These are phyloP conservation scores for Hemitrygon akajei DNA, from an alignment of 2,797 vertebrate species.

Conservation along the genomic window DNA sequence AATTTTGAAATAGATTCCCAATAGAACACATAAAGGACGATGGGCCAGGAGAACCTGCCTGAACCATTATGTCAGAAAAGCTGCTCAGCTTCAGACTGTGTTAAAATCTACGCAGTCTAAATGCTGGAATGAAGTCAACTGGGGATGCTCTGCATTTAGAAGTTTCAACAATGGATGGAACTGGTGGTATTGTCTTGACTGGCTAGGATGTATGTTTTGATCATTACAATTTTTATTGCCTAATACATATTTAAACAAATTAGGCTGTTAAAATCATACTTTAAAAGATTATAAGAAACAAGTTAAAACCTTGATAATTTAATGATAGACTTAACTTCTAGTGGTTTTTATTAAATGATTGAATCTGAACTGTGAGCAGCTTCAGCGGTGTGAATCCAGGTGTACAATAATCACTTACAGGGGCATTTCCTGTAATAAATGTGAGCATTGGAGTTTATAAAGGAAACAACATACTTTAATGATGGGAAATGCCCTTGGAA, in stretches of 20 bases:
- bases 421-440: not conserved
- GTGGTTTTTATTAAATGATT: not conserved
- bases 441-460: not conserved
- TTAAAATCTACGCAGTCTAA: not conserved
- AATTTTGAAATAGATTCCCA: not conserved
- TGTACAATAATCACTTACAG: not conserved
- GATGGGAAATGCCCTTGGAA: too few relatives aligned
- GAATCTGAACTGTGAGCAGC: not conserved
- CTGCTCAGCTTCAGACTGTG: not conserved
- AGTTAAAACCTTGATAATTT: not conserved
- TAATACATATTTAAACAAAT: not conserved
- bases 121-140: not conserved
- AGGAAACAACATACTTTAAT: not conserved
- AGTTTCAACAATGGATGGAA: not conserved
- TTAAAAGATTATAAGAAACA: not conserved
- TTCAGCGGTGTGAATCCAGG: not conserved
- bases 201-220: not conserved
- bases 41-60: not conserved
- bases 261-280: not conserved
- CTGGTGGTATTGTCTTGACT: not conserved
- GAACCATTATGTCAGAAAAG: not conserved
- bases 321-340: not conserved
- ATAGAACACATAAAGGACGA: not conserved
- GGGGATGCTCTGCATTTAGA: not conserved
- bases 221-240: not conserved